Evolutionary conservation across 2,113 vertebrate species (phyloP).

Genomic region (Melanerpes formicivorus): DNA sequence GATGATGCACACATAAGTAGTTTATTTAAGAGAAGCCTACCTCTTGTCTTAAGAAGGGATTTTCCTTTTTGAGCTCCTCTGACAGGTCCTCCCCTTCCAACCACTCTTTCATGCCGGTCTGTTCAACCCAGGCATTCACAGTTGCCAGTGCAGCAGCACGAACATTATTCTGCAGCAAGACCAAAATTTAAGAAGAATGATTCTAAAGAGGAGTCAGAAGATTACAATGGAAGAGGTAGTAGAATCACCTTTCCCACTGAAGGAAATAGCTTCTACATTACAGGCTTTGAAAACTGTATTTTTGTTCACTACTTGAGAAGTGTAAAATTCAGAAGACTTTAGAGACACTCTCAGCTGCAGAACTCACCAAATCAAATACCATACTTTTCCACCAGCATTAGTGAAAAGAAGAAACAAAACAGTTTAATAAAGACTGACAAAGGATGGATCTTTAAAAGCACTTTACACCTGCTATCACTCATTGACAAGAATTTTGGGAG

Average conservation of each 20-base stretch:
- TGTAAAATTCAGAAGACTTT: neutral
- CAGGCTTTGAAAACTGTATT: neutral
- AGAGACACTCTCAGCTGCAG: neutral
- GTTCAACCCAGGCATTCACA: conserved; percentile 93
- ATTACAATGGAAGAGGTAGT: neutral
- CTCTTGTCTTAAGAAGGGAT: conserved; percentile 96
- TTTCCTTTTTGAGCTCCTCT: conserved; percentile 97
- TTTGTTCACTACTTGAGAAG: neutral
- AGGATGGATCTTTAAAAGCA: neutral
- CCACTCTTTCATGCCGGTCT: conserved; percentile 99
- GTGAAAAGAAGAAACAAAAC: neutral
- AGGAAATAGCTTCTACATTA: neutral
- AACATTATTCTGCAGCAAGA: conserved; percentile 82
- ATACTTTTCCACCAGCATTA: neutral
- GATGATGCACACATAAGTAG: neutral
- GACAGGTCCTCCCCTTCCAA: conserved; percentile 95
- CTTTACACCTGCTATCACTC: neutral
- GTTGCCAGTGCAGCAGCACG: conserved; percentile 89
- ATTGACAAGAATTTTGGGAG: neutral
- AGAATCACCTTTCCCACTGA: neutral
- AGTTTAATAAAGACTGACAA: neutral
- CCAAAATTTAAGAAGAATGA: conserved; percentile 22
- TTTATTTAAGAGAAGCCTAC: conserved; percentile 63
- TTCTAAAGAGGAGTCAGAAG: neutral
- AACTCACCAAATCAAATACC: neutral